A percentile compares a stretch with the other conserved stretches of the same genome.
Evolutionary conservation across 2,113 vertebrate species (phyloP).

Genomic region (Lepus timidus): DNA sequence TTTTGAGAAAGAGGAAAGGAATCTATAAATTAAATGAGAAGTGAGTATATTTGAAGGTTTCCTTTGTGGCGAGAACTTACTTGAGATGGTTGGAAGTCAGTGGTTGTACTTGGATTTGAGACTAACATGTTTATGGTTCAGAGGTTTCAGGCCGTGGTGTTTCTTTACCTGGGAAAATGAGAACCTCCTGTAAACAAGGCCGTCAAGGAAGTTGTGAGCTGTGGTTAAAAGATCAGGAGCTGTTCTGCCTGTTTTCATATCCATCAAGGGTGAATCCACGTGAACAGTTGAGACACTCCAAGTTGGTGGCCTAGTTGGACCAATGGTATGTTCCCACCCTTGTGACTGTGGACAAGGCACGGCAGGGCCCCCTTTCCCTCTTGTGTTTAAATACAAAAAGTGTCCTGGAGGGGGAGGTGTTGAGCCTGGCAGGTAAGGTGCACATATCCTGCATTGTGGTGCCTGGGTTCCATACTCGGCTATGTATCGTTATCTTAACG

Average conservation of each 20-base stretch:
- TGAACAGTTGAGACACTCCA: neutral
- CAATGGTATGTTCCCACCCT: neutral
- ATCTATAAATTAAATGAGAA: conserved; percentile 19
- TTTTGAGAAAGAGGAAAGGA: conserved; percentile 9
- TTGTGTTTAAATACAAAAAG: neutral
- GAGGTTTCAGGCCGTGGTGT: neutral
- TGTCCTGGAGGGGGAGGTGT: neutral
- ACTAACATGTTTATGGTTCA: conserved; percentile 26
- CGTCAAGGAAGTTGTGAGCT: neutral
- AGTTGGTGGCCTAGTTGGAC: neutral
- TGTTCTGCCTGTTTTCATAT: neutral
- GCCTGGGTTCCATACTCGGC: too few relatives aligned
- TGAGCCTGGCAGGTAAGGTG: too few relatives aligned
- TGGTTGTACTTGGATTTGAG: conserved; percentile 41
- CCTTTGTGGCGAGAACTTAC: neutral
- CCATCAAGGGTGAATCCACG: neutral
- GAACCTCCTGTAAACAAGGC: neutral
- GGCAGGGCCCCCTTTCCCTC: neutral
- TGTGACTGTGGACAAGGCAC: neutral
- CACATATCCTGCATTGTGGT: too few relatives aligned
- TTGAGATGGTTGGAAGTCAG: neutral
- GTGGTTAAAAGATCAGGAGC: neutral
- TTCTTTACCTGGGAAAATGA: conserved; percentile 55
- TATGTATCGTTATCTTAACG: too few relatives aligned
- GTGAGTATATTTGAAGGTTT: neutral